phyloP scores from a whole-genome alignment of 2,113 vertebrate genomes.

The Campylorhamphus procurvoides region DNA sequence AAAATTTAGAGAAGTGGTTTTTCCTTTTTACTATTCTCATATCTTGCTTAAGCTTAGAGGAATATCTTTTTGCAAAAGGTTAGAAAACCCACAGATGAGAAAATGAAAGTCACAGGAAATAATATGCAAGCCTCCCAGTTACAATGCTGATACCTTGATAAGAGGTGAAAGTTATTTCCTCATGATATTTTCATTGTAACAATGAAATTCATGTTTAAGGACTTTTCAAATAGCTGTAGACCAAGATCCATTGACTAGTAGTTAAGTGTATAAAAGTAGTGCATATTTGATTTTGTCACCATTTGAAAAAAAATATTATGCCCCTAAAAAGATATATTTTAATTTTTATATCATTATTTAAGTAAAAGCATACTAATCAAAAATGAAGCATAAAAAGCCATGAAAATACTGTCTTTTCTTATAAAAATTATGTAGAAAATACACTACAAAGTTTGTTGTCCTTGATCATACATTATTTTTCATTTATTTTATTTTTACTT shows the following conservation, averaged over 20 bases:
- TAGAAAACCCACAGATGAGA: not conserved
- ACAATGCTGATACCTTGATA: fast-evolving
- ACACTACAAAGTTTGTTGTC: not conserved
- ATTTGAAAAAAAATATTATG: not conserved
- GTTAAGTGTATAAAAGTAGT: not conserved
- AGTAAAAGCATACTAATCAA: not conserved
- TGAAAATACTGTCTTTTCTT: not conserved
- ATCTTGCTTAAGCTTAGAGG: not conserved
- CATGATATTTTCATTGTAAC: not conserved
- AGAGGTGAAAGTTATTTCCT: not conserved
- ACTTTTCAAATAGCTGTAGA: not conserved
- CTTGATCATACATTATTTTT: not conserved
- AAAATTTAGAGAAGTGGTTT: not conserved
- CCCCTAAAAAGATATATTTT: not conserved
- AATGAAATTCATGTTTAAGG: not conserved
- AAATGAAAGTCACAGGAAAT: not conserved
- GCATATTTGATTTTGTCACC: not conserved
- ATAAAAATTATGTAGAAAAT: not conserved
- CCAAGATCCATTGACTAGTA: not conserved
- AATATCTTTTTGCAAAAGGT: not conserved
- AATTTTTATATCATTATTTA: not conserved
- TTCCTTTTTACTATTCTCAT: not conserved
- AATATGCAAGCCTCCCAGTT: not conserved
- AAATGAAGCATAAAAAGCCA: not conserved
- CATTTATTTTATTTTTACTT: not conserved